A percentile compares a stretch with the other conserved stretches of the same genome.
Conservation (phyloP, 2,797 vertebrate species). For the Cyprinella venusta region DNA sequence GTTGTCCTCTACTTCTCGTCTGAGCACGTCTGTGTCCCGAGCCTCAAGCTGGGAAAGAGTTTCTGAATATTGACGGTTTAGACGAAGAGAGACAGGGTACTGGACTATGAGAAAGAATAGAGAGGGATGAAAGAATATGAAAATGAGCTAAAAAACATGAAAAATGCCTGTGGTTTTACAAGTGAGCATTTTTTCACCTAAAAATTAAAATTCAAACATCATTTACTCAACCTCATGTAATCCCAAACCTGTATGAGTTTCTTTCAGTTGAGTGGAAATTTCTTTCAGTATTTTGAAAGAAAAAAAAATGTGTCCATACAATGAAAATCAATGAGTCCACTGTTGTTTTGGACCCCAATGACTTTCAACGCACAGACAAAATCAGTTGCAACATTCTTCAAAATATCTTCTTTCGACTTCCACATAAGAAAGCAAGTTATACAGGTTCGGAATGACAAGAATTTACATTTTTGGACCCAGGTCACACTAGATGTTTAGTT, state of each 20-base stretch:
- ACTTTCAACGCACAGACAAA: neutral
- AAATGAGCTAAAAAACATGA: neutral
- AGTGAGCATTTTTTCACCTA: neutral
- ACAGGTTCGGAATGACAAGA: neutral
- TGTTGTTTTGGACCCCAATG: neutral
- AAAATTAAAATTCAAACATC: neutral
- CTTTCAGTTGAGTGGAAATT: neutral
- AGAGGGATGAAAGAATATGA: neutral
- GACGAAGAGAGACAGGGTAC: constrained; percentile 87
- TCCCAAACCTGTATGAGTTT: neutral
- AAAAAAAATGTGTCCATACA: neutral
- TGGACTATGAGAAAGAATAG: constrained; percentile 66
- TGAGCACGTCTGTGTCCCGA: constrained; percentile 84
- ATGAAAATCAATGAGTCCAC: neutral
- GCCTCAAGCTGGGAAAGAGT: constrained; percentile 81
- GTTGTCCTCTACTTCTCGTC: constrained; percentile 88
- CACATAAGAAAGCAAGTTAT: neutral
- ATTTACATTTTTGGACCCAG: neutral
- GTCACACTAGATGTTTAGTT: neutral
- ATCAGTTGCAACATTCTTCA: too few species aligned
- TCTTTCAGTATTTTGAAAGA: too few species aligned
- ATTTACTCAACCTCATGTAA: neutral
- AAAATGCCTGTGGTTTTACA: neutral
- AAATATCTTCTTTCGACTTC: neutral
- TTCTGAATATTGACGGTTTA: constrained; percentile 86